A percentile compares a stretch with the other conserved stretches of the same genome.
These are phyloP conservation scores for Lateolabrax maculatus DNA, from an alignment of 2,797 vertebrate genomes.

Conservation along the genomic window DNA sequence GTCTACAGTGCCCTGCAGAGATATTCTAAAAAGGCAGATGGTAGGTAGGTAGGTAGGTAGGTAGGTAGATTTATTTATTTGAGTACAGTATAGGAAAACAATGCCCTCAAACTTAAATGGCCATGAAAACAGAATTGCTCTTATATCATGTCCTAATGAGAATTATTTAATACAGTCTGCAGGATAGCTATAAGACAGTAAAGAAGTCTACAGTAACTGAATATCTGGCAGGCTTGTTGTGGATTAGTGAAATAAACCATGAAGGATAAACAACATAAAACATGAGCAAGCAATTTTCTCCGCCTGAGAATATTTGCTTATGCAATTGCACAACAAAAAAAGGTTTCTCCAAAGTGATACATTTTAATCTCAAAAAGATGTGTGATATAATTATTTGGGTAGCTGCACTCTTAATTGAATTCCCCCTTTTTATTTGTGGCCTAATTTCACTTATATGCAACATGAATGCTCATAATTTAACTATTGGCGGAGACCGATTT, in stretches of 20 bases:
- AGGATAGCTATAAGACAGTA: constrained; percentile 12
- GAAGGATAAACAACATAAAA: constrained; percentile 58
- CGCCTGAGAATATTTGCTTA: constrained; percentile 42
- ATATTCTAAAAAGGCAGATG: constrained; percentile 1
- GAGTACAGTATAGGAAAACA: not conserved
- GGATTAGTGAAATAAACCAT: constrained; percentile 76
- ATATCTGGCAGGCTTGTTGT: constrained; percentile 34
- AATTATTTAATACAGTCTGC: constrained; percentile 16
- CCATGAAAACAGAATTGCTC: constrained; percentile 12
- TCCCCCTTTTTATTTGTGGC: constrained; percentile 22
- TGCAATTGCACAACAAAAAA: constrained; percentile 18
- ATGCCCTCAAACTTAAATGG: constrained; percentile 10
- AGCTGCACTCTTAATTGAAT: constrained; percentile 49
- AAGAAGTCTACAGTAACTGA: constrained; percentile 27
- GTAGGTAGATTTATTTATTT: too few species aligned
- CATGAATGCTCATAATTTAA: constrained; percentile 30
- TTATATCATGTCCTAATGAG: constrained; percentile 14
- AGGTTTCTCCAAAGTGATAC: constrained; percentile 25
- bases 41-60: not conserved
- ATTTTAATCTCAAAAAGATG: constrained; percentile 43
- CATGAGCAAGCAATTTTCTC: constrained; percentile 45
- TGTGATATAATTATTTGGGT: constrained; percentile 42
- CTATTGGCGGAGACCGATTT: constrained; percentile 3
- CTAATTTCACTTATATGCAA: constrained; percentile 36
- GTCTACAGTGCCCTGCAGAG: not conserved